Conservation (phyloP, 2,113 vertebrate genomes). For the Accipiter virgatus region DNA sequence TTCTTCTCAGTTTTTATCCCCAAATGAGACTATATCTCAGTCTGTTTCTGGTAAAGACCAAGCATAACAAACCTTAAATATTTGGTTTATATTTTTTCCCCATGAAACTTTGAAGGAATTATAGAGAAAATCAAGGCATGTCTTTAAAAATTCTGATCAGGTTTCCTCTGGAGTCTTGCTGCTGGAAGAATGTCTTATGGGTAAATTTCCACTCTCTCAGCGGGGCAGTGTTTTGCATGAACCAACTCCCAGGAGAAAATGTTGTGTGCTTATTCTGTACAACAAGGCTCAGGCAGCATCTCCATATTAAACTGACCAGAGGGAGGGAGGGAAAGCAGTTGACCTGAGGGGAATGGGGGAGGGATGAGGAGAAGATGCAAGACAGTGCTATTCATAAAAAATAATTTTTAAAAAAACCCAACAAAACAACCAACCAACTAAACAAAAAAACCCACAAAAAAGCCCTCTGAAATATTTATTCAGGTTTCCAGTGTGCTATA, state of each 20-base stretch:
- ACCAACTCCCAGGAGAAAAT: constrained; percentile 87
- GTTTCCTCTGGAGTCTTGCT: constrained; percentile 80
- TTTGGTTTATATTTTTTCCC: constrained; percentile 18
- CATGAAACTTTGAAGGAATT: constrained; percentile 46
- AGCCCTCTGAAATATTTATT: not conserved
- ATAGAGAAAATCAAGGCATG: constrained; percentile 39
- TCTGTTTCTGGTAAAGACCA: constrained; percentile 29
- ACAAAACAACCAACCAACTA: not conserved
- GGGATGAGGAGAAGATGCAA: not conserved
- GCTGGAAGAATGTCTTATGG: constrained; percentile 85
- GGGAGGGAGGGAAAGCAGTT: constrained; percentile 23
- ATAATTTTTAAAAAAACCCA: not conserved
- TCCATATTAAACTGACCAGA: constrained; percentile 84
- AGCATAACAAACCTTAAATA: constrained; percentile 46
- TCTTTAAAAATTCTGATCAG: constrained; percentile 81
- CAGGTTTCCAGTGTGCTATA: not conserved
- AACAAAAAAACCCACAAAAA: not conserved
- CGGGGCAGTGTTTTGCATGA: constrained; percentile 90
- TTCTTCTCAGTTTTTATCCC: constrained; percentile 32
- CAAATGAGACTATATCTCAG: constrained; percentile 23
- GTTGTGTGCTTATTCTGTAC: constrained; percentile 82
- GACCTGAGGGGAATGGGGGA: constrained; percentile 10
- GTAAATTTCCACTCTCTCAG: constrained; percentile 94
- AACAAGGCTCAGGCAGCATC: constrained; percentile 80
- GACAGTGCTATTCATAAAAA: constrained; percentile 30